phyloP scores from a whole-genome alignment of 2,113 vertebrate species.

The Melierax canorus region DNA sequence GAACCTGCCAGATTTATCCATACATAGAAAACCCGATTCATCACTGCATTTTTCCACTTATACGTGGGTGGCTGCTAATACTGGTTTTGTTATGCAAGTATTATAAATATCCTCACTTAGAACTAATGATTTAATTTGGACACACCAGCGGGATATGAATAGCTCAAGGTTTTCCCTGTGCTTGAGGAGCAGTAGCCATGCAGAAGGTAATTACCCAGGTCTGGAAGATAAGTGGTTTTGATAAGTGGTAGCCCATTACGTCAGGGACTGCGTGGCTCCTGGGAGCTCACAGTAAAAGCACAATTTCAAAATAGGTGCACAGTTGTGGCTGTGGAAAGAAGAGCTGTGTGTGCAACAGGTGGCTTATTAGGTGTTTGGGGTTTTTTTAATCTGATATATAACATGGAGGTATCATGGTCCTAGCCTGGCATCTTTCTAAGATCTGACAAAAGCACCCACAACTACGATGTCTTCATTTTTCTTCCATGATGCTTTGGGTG shows the following conservation, averaged over 20 bases:
- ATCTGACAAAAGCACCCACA: not conserved
- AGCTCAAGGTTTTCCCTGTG: not conserved
- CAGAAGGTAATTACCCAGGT: not conserved
- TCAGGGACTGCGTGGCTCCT: not conserved
- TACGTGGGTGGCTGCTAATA: not conserved
- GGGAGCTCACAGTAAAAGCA: not conserved
- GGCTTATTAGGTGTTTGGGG: not conserved
- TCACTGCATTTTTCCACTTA: not conserved
- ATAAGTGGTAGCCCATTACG: not conserved
- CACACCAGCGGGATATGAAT: not conserved
- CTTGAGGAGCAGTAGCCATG: not conserved
- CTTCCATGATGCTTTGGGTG: not conserved
- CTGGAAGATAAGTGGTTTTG: not conserved
- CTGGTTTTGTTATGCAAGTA: conserved; percentile 2
- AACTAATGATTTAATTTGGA: conserved; percentile 23
- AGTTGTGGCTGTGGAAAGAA: not conserved
- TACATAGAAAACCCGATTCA: not conserved
- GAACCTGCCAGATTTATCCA: not conserved
- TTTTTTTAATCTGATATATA: not conserved
- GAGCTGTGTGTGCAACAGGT: not conserved
- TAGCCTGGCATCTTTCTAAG: not conserved
- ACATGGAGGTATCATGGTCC: not conserved
- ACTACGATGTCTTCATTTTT: not conserved
- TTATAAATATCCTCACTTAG: conserved; percentile 13
- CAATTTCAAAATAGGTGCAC: not conserved